Base-by-base conservation (phyloP, 1,140 invertebrate species). In the Prorops nasuta region DNA sequence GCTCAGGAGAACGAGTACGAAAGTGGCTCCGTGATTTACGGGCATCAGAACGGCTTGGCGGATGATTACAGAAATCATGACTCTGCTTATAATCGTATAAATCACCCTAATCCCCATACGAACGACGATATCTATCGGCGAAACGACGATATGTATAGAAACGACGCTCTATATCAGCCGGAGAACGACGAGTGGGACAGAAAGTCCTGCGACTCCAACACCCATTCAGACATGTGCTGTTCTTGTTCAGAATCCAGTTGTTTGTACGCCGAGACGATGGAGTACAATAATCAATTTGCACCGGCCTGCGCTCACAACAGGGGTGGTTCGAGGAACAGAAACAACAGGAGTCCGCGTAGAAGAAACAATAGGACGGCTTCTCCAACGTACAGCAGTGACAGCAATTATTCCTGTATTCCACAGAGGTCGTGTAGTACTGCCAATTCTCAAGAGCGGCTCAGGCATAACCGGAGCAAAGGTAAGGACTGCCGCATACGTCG, bases 1-100 rank as follows among this genome's bases (percentile, higher is more conserved):
- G 65, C 66, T 41, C 66, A 75, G 49, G 77, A 79, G 37, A 78
- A 79, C 44, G 77, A 79, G 19, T 81, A 81, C 44, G 79, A 81
- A 60, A 80, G 78, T 56, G 79, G 79, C 3, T 80, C 78, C 0
- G 63, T 79, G 0, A 69, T 80, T 21, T 79, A 78, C 38, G 77
- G 73, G 0, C 72, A 77, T 47, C 59, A 75, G 3, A 76, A 76
- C 43, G 67, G 67, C 3, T 51, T 68, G 1, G 47, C 58, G 3
- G 66, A 67, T 3, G 67, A 76, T 34, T 71, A 63, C 19, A 37
- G 65, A 39, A 61, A 56, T 36, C 74, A 70, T 14, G 65, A 75
- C 4, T 44, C 61, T 12, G 57, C 52, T 0, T 76, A 66, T 35
- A 62, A 43, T 15, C 60, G 65, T 14, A 41, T 51, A 1, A 71